Evolutionary conservation across 2,888 invertebrate genomes (phyloP).

Genomic region (Cartodere bifasciata): DNA sequence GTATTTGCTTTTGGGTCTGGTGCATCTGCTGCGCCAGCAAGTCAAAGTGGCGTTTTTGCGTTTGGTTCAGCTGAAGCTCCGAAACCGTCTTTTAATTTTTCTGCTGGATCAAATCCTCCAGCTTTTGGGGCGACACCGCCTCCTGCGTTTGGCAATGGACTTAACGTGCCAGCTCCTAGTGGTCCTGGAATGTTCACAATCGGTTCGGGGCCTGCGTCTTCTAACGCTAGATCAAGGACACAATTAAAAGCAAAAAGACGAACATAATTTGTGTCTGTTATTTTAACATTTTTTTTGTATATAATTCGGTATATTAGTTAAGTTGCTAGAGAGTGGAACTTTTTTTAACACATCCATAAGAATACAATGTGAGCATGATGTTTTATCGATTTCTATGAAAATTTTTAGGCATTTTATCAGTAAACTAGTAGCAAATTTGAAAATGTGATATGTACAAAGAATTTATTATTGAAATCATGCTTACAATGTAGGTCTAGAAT

Average conservation of each 20-base stretch:
- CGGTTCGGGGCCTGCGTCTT: constrained; percentile 8
- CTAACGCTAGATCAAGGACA: constrained; percentile 6
- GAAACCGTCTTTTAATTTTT: constrained; percentile 10
- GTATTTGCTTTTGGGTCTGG: constrained; percentile 9
- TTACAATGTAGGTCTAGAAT: too few species aligned
- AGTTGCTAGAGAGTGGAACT: too few species aligned
- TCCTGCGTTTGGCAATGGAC: constrained; percentile 1
- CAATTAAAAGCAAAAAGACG: constrained; percentile 10
- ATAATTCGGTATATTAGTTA: too few species aligned
- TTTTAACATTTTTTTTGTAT: too few species aligned
- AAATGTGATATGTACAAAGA: too few species aligned
- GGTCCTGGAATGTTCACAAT: constrained; percentile 11
- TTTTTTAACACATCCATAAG: too few species aligned
- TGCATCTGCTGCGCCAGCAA: constrained; percentile 4
- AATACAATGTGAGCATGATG: too few species aligned
- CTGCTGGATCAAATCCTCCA: constrained; percentile 6
- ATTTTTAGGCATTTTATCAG: too few species aligned
- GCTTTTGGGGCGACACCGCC: constrained; percentile 1
- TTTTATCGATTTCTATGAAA: too few species aligned
- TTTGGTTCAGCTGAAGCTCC: constrained; percentile 9
- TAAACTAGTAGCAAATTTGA: too few species aligned
- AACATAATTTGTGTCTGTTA: too few species aligned
- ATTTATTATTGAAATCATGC: too few species aligned
- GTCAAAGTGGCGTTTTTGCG: constrained; percentile 8
- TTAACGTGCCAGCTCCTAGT: constrained; percentile 1